These are phyloP conservation scores for Lepidocyrtinus sp. DNA, from an alignment of 2,888 invertebrate species.

Conservation along the genomic window DNA sequence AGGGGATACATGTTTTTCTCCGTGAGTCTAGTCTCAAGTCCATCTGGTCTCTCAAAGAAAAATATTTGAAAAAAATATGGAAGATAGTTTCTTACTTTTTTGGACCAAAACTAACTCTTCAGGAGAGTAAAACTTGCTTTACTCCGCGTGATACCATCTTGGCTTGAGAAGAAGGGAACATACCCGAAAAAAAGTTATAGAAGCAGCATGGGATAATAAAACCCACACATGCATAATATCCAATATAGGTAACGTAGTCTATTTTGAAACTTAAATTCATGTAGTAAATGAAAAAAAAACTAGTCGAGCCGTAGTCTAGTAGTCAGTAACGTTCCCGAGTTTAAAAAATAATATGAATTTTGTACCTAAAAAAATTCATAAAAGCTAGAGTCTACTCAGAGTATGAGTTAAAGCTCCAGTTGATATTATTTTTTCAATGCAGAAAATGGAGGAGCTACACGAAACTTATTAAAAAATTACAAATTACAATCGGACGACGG, in stretches of 20 bases:
- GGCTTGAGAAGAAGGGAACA: conserved; percentile 8
- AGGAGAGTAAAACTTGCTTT: conserved; percentile 21
- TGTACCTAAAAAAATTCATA: background rate
- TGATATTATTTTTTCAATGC: background rate
- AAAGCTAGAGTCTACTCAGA: no score
- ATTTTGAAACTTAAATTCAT: no score
- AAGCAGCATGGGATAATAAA: background rate
- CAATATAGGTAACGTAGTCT: no score
- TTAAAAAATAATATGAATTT: background rate
- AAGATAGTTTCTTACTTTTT: background rate
- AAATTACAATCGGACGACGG: conserved; percentile 59
- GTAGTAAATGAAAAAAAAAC: background rate
- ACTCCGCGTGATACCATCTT: conserved; percentile 36
- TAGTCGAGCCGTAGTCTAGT: background rate
- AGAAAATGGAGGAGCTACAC: conserved; percentile 55
- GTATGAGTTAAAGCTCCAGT: background rate
- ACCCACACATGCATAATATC: background rate
- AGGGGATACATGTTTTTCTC: background rate
- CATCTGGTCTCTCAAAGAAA: conserved; percentile 10
- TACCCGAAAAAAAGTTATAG: no score
- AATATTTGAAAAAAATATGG: background rate
- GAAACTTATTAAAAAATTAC: conserved; percentile 62
- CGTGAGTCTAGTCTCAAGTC: background rate
- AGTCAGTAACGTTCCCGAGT: background rate
- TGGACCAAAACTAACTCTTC: background rate